These are phyloP conservation scores for Axinella damicornis DNA, from an alignment of 37 sponge, comb jelly and placozoan genomes.

Conservation along the genomic window DNA sequence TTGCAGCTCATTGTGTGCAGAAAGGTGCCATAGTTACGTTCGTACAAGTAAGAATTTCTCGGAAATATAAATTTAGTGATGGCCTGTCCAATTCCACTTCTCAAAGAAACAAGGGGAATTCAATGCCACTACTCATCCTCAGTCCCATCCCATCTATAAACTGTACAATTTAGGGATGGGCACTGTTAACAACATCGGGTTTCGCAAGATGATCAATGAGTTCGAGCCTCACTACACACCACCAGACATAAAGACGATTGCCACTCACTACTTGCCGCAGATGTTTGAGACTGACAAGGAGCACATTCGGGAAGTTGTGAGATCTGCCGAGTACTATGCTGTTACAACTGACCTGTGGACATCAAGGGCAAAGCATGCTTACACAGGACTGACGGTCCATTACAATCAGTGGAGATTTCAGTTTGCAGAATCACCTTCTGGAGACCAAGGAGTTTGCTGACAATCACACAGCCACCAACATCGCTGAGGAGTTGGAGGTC, in stretches of 20 bases:
- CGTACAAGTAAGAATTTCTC: no score
- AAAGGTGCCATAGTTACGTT: no score
- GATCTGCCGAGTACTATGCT: conserved; percentile 14
- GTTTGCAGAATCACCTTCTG: conserved; percentile 18
- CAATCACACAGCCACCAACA: conserved; percentile 30
- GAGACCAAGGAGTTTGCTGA: conserved; percentile 46
- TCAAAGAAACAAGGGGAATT: no score
- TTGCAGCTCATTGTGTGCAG: no score
- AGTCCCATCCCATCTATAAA: no score
- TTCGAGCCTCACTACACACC: conserved; percentile 47
- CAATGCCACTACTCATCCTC: no score
- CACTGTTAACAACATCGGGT: conserved; percentile 41
- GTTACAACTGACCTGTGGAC: conserved; percentile 61
- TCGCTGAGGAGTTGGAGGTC: conserved; percentile 23
- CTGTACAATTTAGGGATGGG: no score
- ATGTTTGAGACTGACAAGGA: conserved; percentile 15
- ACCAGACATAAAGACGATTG: conserved; percentile 38
- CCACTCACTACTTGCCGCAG: conserved; percentile 28
- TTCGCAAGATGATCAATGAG: conserved; percentile 19
- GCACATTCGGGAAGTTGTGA: not conserved
- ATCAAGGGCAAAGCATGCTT: conserved; percentile 46
- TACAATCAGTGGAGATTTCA: conserved; percentile 6
- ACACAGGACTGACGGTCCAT: conserved; percentile 48
- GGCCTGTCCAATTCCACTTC: no score
- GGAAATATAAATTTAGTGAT: no score